Conservation (phyloP, 2,888 invertebrate species). For the Microchrysa polita region DNA sequence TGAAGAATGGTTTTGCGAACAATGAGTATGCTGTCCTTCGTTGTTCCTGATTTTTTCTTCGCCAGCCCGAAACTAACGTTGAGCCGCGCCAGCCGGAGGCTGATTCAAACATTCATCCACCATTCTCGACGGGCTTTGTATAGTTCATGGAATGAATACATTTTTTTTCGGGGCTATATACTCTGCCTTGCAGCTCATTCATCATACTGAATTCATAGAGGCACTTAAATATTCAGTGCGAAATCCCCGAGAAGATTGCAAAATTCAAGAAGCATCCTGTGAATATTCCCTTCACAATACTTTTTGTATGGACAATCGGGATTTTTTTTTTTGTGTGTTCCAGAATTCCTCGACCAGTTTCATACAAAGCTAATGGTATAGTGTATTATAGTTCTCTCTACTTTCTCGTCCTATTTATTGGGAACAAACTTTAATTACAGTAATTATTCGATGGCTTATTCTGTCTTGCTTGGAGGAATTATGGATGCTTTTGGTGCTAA, state of each 20-base stretch:
- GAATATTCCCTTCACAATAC: background rate
- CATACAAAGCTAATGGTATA: background rate
- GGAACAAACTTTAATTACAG: constrained; percentile 47
- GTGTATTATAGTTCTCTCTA: too few species aligned
- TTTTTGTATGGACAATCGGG: background rate
- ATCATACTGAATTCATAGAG: constrained; percentile 41
- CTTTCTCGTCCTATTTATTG: constrained; percentile 36
- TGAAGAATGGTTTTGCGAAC: too few species aligned
- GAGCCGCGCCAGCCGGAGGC: too few species aligned
- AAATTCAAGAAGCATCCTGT: background rate
- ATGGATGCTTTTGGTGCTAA: constrained; percentile 14
- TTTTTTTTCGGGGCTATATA: constrained; percentile 37
- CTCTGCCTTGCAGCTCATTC: constrained; percentile 40
- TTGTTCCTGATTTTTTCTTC: too few species aligned
- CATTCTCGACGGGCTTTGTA: too few species aligned
- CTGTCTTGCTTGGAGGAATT: constrained; percentile 41
- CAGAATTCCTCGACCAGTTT: constrained; percentile 29
- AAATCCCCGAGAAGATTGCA: constrained; percentile 1
- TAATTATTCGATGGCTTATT: constrained; percentile 49
- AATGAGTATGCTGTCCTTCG: too few species aligned
- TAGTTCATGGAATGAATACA: too few species aligned
- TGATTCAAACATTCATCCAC: too few species aligned
- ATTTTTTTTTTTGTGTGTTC: constrained; percentile 26
- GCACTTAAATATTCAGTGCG: background rate
- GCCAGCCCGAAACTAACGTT: too few species aligned